Percentiles rank a stretch among this genome's conserved stretches.
phyloP scores from a whole-genome alignment of 2,113 vertebrate genomes.

The Aleadryas rufinucha region DNA sequence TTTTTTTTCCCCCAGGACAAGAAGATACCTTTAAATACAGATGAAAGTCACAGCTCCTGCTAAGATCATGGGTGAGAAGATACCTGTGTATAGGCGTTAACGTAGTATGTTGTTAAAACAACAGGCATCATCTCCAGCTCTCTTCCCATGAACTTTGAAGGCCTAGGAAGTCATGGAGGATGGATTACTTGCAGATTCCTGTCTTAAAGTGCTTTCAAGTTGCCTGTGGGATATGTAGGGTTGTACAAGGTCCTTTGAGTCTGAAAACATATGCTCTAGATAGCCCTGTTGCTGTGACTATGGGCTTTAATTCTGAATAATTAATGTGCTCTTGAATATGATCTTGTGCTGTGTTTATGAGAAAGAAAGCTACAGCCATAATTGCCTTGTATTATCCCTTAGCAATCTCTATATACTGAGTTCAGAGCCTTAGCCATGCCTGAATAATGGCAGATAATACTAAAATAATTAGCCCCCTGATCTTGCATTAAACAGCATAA shows the following conservation, averaged over 20 bases:
- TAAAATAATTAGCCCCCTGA: constrained; percentile 34
- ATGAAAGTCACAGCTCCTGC: neutral
- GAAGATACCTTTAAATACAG: neutral
- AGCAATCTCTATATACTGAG: neutral
- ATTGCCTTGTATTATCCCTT: neutral
- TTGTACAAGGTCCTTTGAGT: neutral
- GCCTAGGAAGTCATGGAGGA: neutral
- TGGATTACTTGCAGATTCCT: neutral
- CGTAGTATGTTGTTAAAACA: neutral
- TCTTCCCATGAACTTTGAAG: neutral
- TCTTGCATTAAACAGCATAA: constrained; percentile 29
- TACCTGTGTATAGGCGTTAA: neutral
- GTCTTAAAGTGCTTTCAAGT: neutral
- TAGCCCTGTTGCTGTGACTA: neutral
- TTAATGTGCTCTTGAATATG: neutral
- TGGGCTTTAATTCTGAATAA: constrained; percentile 5
- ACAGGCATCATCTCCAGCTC: neutral
- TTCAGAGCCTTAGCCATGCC: neutral
- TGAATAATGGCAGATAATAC: constrained; percentile 34
- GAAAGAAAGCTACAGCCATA: neutral
- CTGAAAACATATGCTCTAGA: neutral
- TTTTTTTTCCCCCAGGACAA: too few species aligned
- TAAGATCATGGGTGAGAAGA: neutral
- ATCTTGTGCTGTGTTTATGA: neutral
- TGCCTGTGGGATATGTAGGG: neutral